Evolutionary conservation across 1,140 invertebrate genomes (phyloP).

Genomic region (Magallana gigas): DNA sequence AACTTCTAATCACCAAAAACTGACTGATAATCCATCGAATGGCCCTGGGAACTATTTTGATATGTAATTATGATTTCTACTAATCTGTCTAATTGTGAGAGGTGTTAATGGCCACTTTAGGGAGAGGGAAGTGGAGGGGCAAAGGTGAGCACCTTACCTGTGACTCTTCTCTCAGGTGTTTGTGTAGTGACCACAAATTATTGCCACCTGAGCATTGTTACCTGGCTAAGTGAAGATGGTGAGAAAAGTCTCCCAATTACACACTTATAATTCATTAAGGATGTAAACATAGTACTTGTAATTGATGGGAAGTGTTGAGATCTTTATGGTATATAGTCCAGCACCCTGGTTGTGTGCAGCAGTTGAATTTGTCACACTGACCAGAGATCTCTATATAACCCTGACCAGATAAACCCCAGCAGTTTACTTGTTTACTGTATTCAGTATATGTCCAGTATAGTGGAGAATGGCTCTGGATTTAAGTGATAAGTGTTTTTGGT

Average conservation of each 20-base stretch:
- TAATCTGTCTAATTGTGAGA: conserved; percentile 17
- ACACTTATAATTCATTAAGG: background rate
- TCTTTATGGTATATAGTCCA: background rate
- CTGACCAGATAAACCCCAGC: background rate
- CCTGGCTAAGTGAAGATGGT: conserved; percentile 21
- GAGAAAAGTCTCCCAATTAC: conserved; percentile 35
- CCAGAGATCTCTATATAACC: background rate
- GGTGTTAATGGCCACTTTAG: background rate
- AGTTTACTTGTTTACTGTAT: background rate
- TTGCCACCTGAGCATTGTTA: conserved; percentile 33
- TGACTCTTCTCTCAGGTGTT: background rate
- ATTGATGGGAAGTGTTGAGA: background rate
- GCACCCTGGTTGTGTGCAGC: background rate
- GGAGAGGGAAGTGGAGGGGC: background rate
- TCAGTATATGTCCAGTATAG: too few relatives aligned
- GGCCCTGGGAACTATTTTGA: conserved; percentile 22
- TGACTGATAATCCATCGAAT: background rate
- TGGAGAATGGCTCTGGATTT: background rate
- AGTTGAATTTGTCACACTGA: background rate
- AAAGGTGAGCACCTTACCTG: conserved; percentile 28
- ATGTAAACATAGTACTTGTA: background rate
- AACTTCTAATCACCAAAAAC: background rate
- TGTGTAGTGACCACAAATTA: conserved; percentile 24
- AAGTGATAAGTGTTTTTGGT: conserved; percentile 23
- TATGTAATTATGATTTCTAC: conserved; percentile 34